A percentile compares a stretch with the other conserved stretches of the same genome.
These are phyloP conservation scores for Fissipunctia ypsillon DNA, from an alignment of 2,888 invertebrate genomes.

Conservation along the genomic window DNA sequence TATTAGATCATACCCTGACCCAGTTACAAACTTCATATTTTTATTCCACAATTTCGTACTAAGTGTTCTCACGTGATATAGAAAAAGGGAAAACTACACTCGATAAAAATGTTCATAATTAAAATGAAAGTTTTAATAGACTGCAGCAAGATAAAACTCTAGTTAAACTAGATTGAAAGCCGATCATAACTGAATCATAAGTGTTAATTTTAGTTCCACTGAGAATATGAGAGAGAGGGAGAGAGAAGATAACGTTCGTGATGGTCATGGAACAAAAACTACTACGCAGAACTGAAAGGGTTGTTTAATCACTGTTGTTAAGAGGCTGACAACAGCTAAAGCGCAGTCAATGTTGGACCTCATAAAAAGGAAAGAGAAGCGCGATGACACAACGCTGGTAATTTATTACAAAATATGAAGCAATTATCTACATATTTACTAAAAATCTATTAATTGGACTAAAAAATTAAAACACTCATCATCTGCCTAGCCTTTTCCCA, in stretches of 20 bases:
- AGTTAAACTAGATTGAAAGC: constrained; percentile 49
- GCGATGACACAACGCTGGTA: too few relatives aligned
- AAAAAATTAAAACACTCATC: too few relatives aligned
- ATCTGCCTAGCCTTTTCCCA: too few relatives aligned
- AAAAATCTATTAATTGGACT: too few relatives aligned
- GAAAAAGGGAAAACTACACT: constrained; percentile 42
- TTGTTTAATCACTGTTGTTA: constrained; percentile 82
- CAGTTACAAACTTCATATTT: not conserved
- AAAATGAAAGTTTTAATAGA: constrained; percentile 51
- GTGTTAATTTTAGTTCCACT: constrained; percentile 57
- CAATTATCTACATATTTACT: too few relatives aligned
- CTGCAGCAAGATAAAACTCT: constrained; percentile 33
- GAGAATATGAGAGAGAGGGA: constrained; percentile 59
- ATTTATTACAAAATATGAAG: too few relatives aligned
- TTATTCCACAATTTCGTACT: not conserved
- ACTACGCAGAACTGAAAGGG: constrained; percentile 76
- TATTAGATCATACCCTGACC: not conserved
- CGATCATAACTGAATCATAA: constrained; percentile 51
- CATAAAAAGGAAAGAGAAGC: too few relatives aligned
- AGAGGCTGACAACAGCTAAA: too few relatives aligned
- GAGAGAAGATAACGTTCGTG: constrained; percentile 70
- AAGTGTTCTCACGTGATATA: constrained; percentile 20
- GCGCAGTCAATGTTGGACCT: too few relatives aligned
- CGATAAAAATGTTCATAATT: constrained; percentile 33
- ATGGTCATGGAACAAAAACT: constrained; percentile 72